Evolutionary conservation across 2,797 vertebrate genomes (phyloP).

Genomic region (Anisognathus igniventris): DNA sequence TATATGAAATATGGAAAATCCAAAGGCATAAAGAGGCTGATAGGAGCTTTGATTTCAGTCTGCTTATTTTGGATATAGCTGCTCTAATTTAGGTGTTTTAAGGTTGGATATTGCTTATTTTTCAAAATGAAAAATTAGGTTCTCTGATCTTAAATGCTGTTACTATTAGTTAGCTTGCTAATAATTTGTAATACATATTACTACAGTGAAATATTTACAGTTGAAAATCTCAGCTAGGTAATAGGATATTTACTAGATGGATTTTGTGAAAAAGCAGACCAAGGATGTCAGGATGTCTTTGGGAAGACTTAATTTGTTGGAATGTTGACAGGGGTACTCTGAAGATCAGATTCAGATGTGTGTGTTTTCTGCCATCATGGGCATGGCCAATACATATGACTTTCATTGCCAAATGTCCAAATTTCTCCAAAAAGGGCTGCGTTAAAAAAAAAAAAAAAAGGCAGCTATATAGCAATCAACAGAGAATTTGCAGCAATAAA

Average conservation of each 20-base stretch:
- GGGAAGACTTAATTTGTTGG: neutral
- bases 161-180: neutral
- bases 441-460: neutral
- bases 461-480: neutral
- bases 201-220: conserved; percentile 40
- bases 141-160: conserved; percentile 11
- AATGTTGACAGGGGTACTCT: neutral
- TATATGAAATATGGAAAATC: neutral
- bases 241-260: neutral
- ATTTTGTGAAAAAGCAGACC: neutral
- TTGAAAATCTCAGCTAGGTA: conserved; percentile 14
- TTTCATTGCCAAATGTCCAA: neutral
- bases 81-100: neutral
- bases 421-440: neutral
- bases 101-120: neutral
- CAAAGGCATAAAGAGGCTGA: neutral
- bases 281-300: neutral
- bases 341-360: neutral
- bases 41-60: neutral
- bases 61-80: conserved; percentile 2
- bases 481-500: neutral
- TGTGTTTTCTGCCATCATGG: neutral
- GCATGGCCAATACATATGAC: neutral
- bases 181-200: conserved; percentile 16
- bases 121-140: conserved; percentile 16